Percentiles rank a stretch among this genome's conserved stretches.
Conservation (phyloP, 2,888 invertebrate genomes). For the Phyllotreta cruciferae region DNA sequence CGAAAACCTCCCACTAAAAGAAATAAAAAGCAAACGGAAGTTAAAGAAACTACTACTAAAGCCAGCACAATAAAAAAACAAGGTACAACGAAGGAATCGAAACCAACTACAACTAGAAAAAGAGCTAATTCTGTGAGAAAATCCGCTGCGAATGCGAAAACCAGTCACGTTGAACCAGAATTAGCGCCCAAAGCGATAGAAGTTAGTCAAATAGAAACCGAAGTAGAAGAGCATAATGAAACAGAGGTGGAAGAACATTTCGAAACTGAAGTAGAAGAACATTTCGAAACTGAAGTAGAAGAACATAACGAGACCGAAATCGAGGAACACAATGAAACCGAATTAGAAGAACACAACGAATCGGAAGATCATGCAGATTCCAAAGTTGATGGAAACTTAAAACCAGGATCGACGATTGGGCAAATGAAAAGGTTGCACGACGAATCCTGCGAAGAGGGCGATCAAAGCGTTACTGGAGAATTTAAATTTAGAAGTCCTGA, state of each 20-base stretch:
- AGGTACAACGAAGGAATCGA: slow-evolving; percentile 35
- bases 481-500: slow-evolving; percentile 52
- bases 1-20: slow-evolving; percentile 40
- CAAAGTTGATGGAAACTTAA: neutral
- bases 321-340: slow-evolving; percentile 18
- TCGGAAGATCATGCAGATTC: slow-evolving; percentile 18
- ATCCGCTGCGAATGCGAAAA: slow-evolving; percentile 28
- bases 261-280: slow-evolving; percentile 14
- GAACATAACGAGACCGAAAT: slow-evolving; percentile 20
- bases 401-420: slow-evolving; percentile 37
- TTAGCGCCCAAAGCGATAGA: slow-evolving; percentile 15
- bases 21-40: slow-evolving; percentile 32
- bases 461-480: slow-evolving; percentile 46
- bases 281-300: slow-evolving; percentile 21
- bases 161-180: slow-evolving; percentile 20
- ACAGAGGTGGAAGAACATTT: slow-evolving; percentile 12
- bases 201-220: slow-evolving; percentile 23
- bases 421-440: slow-evolving; percentile 41
- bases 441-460: slow-evolving; percentile 49
- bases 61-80: slow-evolving; percentile 27
- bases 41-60: slow-evolving; percentile 22
- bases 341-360: slow-evolving; percentile 7
- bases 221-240: slow-evolving; percentile 29
- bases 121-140: slow-evolving; percentile 38
- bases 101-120: slow-evolving; percentile 35